phyloP scores from a whole-genome alignment of 2,797 vertebrate genomes.

The Chiroxiphia lanceolata region DNA sequence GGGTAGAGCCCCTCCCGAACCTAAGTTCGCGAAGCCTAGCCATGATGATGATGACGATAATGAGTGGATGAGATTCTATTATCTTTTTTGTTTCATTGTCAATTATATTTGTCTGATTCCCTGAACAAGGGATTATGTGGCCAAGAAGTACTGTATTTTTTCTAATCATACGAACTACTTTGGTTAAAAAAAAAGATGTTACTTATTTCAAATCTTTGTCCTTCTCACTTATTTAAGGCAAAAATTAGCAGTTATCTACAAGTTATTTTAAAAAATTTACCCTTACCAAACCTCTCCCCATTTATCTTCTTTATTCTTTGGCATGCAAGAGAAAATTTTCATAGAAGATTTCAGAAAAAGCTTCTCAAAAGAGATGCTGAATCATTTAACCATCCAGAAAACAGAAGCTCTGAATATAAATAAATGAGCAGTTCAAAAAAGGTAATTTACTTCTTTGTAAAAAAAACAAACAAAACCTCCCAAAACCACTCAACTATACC shows the following conservation, averaged over 20 bases:
- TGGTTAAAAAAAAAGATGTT: neutral
- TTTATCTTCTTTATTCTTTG: neutral
- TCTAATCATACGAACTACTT: neutral
- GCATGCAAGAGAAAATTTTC: neutral
- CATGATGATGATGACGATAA: no score
- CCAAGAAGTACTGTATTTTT: neutral
- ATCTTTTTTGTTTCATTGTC: neutral
- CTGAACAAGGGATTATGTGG: neutral
- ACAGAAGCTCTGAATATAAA: neutral
- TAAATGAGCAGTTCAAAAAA: neutral
- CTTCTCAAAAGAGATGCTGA: neutral
- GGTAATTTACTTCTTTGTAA: neutral
- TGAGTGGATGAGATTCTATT: neutral
- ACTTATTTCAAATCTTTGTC: neutral
- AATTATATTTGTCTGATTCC: neutral
- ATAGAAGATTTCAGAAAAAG: neutral
- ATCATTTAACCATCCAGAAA: neutral
- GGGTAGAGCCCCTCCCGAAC: no score
- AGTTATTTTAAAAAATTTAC: neutral
- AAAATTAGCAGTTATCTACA: neutral
- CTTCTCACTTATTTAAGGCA: neutral
- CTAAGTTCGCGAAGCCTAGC: no score
- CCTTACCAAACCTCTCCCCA: neutral
- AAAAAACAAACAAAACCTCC: neutral
- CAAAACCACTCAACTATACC: neutral